These are phyloP conservation scores for Apeira syringaria DNA, from an alignment of 2,888 invertebrate genomes.

Conservation along the genomic window DNA sequence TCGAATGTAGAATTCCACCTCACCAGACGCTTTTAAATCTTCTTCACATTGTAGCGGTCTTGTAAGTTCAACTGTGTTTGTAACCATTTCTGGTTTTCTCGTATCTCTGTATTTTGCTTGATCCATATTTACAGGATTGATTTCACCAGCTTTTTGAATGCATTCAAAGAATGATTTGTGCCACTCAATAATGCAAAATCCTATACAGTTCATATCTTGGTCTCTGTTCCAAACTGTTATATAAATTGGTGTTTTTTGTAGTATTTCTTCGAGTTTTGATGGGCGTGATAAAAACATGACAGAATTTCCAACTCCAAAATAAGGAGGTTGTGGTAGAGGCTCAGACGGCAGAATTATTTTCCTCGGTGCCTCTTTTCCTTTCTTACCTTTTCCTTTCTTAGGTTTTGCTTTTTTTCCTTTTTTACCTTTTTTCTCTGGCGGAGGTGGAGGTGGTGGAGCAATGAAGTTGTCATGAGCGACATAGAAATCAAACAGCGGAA, in stretches of 20 bases:
- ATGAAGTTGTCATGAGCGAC: constrained; percentile 77
- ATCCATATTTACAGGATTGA: constrained; percentile 69
- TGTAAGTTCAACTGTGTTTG: constrained; percentile 64
- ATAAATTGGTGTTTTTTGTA: constrained; percentile 66
- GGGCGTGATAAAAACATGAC: constrained; percentile 72
- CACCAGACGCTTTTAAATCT: constrained; percentile 70
- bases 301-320: constrained; percentile 72
- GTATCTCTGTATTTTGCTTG: constrained; percentile 67
- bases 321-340: constrained; percentile 73
- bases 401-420: constrained; percentile 38
- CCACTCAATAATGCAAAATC: constrained; percentile 67
- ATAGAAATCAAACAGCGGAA: constrained; percentile 71
- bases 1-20: constrained; percentile 66
- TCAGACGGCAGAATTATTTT: constrained; percentile 68
- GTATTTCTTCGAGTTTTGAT: constrained; percentile 61
- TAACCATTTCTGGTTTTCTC: constrained; percentile 59
- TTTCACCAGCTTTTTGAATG: constrained; percentile 53
- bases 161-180: constrained; percentile 67
- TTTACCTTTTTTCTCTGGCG: constrained; percentile 53
- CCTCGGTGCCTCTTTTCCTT: constrained; percentile 43
- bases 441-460: constrained; percentile 67
- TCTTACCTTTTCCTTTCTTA: constrained; percentile 34
- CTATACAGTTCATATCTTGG: constrained; percentile 66
- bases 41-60: constrained; percentile 70
- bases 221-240: constrained; percentile 77